Conservation (phyloP, 2,113 vertebrate species). For the Phalacrocorax brasilianus region DNA sequence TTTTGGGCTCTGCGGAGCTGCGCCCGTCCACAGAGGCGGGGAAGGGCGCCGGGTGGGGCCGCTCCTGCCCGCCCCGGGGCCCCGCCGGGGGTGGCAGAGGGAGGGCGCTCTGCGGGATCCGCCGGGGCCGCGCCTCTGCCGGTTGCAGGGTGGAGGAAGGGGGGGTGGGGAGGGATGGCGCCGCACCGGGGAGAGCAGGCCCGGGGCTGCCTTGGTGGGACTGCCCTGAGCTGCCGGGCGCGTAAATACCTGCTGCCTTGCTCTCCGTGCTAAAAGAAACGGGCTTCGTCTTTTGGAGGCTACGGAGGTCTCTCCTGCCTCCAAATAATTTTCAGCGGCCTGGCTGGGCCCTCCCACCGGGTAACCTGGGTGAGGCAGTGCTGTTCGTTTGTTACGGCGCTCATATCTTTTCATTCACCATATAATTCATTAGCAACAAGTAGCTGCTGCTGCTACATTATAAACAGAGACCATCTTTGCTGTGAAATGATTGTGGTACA, state of each 20-base stretch:
- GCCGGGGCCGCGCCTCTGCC: too few relatives aligned
- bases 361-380: rapidly evolving
- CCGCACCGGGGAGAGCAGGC: background rate
- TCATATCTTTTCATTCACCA: rapidly evolving
- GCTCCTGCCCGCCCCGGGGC: background rate
- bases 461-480: rapidly evolving
- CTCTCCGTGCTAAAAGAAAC: rapidly evolving
- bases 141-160: too few relatives aligned
- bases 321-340: rapidly evolving
- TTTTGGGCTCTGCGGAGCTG: too few relatives aligned
- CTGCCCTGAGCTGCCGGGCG: too few relatives aligned
- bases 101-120: too few relatives aligned
- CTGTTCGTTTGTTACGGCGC: rapidly evolving
- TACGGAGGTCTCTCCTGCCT: background rate
- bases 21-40: too few relatives aligned
- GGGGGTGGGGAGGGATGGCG: background rate
- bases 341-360: rapidly evolving
- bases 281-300: background rate
- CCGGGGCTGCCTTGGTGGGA: too few relatives aligned
- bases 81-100: background rate
- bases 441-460: background rate
- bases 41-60: too few relatives aligned
- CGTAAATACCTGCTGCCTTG: background rate
- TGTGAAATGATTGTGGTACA: background rate
- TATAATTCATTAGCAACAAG: rapidly evolving